These are phyloP conservation scores for Pammene fasciana DNA, from an alignment of 2,888 invertebrate genomes.

Conservation along the genomic window DNA sequence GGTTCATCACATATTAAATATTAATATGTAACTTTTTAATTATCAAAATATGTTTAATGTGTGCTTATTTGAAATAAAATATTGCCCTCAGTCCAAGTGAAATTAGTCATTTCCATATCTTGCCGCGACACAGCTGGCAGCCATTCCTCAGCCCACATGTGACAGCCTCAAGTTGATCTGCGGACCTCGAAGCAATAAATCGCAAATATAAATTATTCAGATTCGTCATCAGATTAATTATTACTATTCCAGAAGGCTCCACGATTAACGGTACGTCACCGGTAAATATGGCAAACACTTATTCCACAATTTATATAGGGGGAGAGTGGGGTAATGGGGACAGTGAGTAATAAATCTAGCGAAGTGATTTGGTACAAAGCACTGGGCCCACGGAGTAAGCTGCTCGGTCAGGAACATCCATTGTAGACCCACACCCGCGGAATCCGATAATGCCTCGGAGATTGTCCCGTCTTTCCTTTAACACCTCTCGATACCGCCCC, in stretches of 20 bases:
- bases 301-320: conserved; percentile 79
- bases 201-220: conserved; percentile 75
- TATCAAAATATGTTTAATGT: not conserved
- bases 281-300: conserved; percentile 82
- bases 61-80: conserved; percentile 11
- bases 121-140: conserved; percentile 42
- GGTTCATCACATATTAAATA: no score
- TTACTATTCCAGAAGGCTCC: conserved; percentile 78
- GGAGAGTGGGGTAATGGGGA: conserved; percentile 75
- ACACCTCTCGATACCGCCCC: conserved; percentile 69
- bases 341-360: conserved; percentile 77
- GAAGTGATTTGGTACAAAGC: conserved; percentile 83
- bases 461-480: conserved; percentile 80
- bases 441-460: conserved; percentile 82
- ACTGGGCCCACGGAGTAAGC: conserved; percentile 77
- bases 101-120: conserved; percentile 27
- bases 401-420: conserved; percentile 76
- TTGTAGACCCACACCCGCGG: conserved; percentile 75
- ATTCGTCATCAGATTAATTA: conserved; percentile 80
- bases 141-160: conserved; percentile 54
- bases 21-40: no score
- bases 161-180: conserved; percentile 57
- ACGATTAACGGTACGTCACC: conserved; percentile 81
- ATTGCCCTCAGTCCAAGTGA: conserved; percentile 26
- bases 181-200: conserved; percentile 70